Conservation (phyloP, 2,888 invertebrate species). For the Cordylochernes scorpioides region DNA sequence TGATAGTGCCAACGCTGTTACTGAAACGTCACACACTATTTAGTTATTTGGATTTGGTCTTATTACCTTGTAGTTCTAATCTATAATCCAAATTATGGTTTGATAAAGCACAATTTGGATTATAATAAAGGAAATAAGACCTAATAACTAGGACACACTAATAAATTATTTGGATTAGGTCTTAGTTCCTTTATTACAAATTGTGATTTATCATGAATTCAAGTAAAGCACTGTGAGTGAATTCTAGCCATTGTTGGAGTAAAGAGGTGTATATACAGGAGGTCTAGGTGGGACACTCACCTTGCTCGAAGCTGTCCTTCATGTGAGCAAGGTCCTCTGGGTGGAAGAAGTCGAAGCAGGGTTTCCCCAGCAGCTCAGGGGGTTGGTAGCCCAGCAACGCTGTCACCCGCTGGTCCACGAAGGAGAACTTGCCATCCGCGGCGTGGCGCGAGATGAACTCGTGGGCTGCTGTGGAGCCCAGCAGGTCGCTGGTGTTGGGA, state of each 20-base stretch:
- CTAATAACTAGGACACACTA: no score
- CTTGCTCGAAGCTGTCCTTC: conserved; percentile 92
- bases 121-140: no score
- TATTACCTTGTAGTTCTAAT: no score
- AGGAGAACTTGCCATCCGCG: conserved; percentile 89
- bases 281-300: conserved; percentile 23
- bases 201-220: neutral
- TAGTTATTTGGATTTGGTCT: no score
- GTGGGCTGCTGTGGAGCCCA: conserved; percentile 49
- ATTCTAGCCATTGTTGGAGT: neutral
- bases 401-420: conserved; percentile 58
- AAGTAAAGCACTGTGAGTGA: neutral
- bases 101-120: no score
- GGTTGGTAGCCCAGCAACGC: conserved; percentile 74
- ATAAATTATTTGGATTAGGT: neutral
- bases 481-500: conserved; percentile 65
- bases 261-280: neutral
- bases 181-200: neutral
- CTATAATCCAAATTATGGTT: no score
- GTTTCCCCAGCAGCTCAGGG: conserved; percentile 74
- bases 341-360: conserved; percentile 90
- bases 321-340: conserved; percentile 87
- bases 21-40: no score
- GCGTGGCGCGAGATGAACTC: conserved; percentile 94
- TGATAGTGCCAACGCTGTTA: no score